Base-by-base conservation (phyloP, 1,140 invertebrate genomes). In the Cydia pomonella region DNA sequence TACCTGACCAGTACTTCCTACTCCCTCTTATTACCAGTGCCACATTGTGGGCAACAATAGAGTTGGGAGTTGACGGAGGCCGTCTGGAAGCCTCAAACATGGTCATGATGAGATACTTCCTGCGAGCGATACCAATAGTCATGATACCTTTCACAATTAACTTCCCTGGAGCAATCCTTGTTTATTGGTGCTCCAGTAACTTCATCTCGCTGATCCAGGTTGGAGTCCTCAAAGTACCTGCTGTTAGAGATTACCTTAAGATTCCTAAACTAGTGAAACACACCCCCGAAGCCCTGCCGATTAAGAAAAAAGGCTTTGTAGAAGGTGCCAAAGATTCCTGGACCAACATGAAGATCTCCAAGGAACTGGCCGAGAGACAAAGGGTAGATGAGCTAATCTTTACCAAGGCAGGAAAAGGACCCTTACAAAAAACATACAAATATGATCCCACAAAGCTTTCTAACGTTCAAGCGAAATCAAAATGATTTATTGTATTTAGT, bases 121-220 rank as follows among this genome's bases (percentile, higher is more conserved):
- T 98, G 0, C 91, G 96, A 79, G 95, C 94, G 1, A 78, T 99
- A 44, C 98, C 98, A 12, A 0, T 99, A 10, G 77, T 98, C 25
- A 95, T 98, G 83, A 95, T 99, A 64, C 97, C 97, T 4, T 96
- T 99, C 81, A 97, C 96, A 16, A 94, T 98, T 27, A 96, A 98
- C 85, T 99, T 99, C 84, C 96, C 97, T n/a, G 95, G 96, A 27
- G 97, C 97, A 16, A 95, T 99, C 83, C 93, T 98, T 25, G 95
- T 96, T 50, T 99, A 99, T 87, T 99, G 98, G 98, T 93, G 95
- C 38, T 95, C 96, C 29, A 97, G 95, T 73, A 99, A 99, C 89
- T 93, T 96, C n/a, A 95, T 99, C 75, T 98, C 98, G 0, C 83
- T 99, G 6, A 64, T 94, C 0, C 98, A 99, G 96, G 96, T 97